Percentiles rank a stretch among this genome's conserved stretches.
These are phyloP conservation scores for Psettodes erumei DNA, from an alignment of 2,113 vertebrate species.

Conservation along the genomic window DNA sequence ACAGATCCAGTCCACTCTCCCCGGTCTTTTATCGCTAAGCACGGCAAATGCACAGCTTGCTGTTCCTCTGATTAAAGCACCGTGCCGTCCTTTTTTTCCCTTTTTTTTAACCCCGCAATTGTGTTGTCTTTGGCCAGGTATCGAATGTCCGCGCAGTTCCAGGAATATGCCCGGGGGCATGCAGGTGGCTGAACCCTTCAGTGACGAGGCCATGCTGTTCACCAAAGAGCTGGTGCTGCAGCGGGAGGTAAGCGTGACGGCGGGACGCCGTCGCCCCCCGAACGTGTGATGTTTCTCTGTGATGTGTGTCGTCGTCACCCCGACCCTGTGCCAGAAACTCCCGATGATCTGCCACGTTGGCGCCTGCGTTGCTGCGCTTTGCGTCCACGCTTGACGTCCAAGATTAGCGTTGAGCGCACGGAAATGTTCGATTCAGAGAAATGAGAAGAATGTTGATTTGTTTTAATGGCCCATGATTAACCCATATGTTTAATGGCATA, in stretches of 20 bases:
- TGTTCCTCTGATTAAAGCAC: slow-evolving; percentile 4
- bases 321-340: too few species aligned
- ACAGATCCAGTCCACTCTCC: background rate
- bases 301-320: too few species aligned
- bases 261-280: background rate
- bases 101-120: background rate
- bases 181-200: slow-evolving; percentile 95
- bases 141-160: slow-evolving; percentile 94
- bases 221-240: slow-evolving; percentile 98
- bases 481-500: background rate
- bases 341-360: slow-evolving; percentile 14
- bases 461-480: too few species aligned
- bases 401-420: slow-evolving; percentile 24
- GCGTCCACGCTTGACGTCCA: background rate
- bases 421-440: slow-evolving; percentile 18
- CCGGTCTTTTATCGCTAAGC: background rate
- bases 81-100: background rate
- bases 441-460: slow-evolving; percentile 15
- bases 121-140: slow-evolving; percentile 83
- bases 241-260: slow-evolving; percentile 88
- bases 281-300: too few species aligned
- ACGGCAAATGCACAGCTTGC: background rate
- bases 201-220: slow-evolving; percentile 93
- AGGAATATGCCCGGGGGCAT: slow-evolving; percentile 88
- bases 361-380: background rate